Conservation (phyloP, 2,888 invertebrate species). For the Linyphia triangularis region DNA sequence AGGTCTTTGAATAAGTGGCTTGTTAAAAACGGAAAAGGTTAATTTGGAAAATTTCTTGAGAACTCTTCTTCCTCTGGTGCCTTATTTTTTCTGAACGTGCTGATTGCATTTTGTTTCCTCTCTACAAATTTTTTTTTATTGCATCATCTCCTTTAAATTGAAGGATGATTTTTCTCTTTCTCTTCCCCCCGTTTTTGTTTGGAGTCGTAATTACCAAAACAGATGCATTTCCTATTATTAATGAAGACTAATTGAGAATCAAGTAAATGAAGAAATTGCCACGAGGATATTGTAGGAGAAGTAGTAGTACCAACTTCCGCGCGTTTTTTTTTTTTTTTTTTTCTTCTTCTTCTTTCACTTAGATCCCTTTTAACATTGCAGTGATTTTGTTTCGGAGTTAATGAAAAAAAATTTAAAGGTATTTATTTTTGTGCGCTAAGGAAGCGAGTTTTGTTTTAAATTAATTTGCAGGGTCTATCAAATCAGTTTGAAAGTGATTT, state of each 20-base stretch:
- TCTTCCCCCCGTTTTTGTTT: constrained; percentile 36
- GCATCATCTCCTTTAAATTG: neutral
- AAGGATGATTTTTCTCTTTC: constrained; percentile 12
- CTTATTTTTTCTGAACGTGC: constrained; percentile 40
- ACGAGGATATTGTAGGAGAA: neutral
- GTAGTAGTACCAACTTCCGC: neutral
- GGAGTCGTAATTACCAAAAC: constrained; percentile 73
- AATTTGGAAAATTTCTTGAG: constrained; percentile 71
- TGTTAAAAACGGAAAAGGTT: constrained; percentile 75
- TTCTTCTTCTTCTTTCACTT: neutral
- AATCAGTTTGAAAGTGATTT: too few relatives aligned
- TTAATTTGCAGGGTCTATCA: neutral
- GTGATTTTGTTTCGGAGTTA: too few relatives aligned
- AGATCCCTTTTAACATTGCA: neutral
- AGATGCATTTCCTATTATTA: constrained; percentile 75
- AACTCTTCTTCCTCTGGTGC: constrained; percentile 52
- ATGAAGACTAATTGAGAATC: constrained; percentile 75
- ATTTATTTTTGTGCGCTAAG: neutral
- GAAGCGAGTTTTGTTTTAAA: neutral
- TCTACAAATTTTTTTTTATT: neutral
- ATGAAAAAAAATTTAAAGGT: neutral
- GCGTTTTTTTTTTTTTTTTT: neutral
- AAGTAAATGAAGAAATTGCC: constrained; percentile 73
- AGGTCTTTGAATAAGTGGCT: constrained; percentile 73
- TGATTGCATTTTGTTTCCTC: constrained; percentile 27